These are phyloP conservation scores for Drosophila algonquin DNA, from an alignment of 2,888 invertebrate genomes.

Conservation along the genomic window DNA sequence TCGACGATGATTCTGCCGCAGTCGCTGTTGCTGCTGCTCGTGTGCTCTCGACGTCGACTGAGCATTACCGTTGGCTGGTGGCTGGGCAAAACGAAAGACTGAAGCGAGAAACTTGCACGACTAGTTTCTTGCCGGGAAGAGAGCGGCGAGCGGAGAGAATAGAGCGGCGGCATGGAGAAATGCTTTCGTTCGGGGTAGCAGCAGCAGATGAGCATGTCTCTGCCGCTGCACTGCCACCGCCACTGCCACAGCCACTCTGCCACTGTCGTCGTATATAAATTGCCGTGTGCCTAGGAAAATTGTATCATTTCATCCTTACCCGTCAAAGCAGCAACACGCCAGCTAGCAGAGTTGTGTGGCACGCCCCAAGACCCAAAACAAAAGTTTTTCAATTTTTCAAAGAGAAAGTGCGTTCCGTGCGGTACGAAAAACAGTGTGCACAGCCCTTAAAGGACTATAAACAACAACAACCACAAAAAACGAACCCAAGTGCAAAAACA, in stretches of 20 bases:
- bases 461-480: constrained; percentile 32
- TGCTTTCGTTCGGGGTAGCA: constrained; percentile 39
- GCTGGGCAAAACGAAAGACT: constrained; percentile 78
- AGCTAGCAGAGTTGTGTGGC: constrained; percentile 72
- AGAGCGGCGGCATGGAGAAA: constrained; percentile 30
- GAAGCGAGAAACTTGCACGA: constrained; percentile 78
- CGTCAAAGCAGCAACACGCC: constrained; percentile 84
- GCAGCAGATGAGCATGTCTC: constrained; percentile 78
- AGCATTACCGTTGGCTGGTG: constrained; percentile 59
- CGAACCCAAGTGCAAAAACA: constrained; percentile 44
- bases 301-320: constrained; percentile 85
- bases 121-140: constrained; percentile 57
- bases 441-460: constrained; percentile 65
- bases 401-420: constrained; percentile 77
- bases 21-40: constrained; percentile 16
- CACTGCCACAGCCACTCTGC: constrained; percentile 40
- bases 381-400: constrained; percentile 36
- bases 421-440: constrained; percentile 50
- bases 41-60: constrained; percentile 31
- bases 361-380: constrained; percentile 44
- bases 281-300: constrained; percentile 84
- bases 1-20: constrained; percentile 14
- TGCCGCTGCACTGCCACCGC: constrained; percentile 47
- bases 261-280: constrained; percentile 82
- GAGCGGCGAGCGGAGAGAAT: constrained; percentile 48